Evolutionary conservation across 1,140 invertebrate genomes (phyloP).

Genomic region (Thrips palmi): DNA sequence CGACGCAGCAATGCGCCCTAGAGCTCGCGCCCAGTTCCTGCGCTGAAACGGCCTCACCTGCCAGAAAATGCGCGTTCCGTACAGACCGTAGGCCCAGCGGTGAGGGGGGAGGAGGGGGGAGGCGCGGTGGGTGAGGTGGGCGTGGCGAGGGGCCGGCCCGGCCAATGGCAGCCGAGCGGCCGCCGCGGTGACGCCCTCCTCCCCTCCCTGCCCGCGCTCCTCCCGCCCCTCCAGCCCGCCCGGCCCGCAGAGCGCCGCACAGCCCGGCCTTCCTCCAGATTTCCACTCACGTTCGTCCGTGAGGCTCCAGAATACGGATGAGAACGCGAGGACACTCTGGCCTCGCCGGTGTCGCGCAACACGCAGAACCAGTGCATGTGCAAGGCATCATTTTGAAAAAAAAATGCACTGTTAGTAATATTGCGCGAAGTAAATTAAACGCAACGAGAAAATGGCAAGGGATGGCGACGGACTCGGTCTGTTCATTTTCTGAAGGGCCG

Average conservation of each 20-base stretch:
- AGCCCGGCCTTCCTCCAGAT: slow-evolving; percentile 11
- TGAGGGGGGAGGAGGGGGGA: slow-evolving; percentile 8
- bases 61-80: slow-evolving; percentile 17
- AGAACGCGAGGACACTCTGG: too few species aligned
- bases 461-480: too few species aligned
- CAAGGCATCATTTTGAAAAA: slow-evolving; percentile 8
- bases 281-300: slow-evolving; percentile 7
- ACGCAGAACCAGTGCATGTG: slow-evolving; percentile 6
- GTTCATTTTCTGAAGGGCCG: too few species aligned
- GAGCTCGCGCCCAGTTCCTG: slow-evolving; percentile 20
- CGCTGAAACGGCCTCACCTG: slow-evolving; percentile 20
- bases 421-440: too few species aligned
- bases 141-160: slow-evolving; percentile 2
- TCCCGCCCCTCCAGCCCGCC: slow-evolving; percentile 18
- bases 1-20: slow-evolving; percentile 51
- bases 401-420: background rate
- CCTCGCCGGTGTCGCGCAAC: too few species aligned
- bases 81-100: slow-evolving; percentile 15
- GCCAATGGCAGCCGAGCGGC: slow-evolving; percentile 11
- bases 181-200: slow-evolving; percentile 18
- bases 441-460: too few species aligned
- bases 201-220: slow-evolving; percentile 18
- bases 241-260: slow-evolving; percentile 19
- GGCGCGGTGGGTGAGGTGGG: slow-evolving; percentile 9
- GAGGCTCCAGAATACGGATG: too few species aligned